Evolutionary conservation across 2,113 vertebrate genomes (phyloP), one percentile per base, ranked within the genome.

Genomic region (Lamprologus speciosus): DNA sequence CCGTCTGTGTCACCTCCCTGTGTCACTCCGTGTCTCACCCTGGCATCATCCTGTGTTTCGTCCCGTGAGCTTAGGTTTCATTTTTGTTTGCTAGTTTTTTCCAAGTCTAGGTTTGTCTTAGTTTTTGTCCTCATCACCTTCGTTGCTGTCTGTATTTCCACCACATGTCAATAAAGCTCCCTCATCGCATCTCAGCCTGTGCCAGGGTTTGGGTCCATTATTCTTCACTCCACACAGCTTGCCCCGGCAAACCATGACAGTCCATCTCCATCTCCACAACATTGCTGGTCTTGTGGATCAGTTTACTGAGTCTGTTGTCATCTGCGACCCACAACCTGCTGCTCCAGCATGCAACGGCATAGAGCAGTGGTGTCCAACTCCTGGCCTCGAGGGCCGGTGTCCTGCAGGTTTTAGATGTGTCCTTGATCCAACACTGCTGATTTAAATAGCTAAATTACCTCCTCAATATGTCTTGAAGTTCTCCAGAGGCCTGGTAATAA

Each of bases 361-460:
- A 65, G 33, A 37, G 60, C 1, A 63, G 16, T 0, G 16, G 28
- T 4, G 9, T 63, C 58, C 28, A 4, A 63, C 16, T 63, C 28
- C 58, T 2, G 58, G 16, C 58, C 28, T 11, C 16, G 0, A 63
- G 28, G 28, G 9, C 9, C 28, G 0, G 58, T 63, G 16, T 33
- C 28, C 58, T 63, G 58, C 4, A 33, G 58, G 6, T 35, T 63
- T 63, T 35, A 63, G 58, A 63, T 1, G 28, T 63, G 28, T 63
- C 28, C 58, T 35, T 63, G 58, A 63, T 33, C 58, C 28, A 63
- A 19, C 28, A 63, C 28, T 35, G 9, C 28, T 63, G 28, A 63
- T 35, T 63, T 63, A 63, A 63, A 35, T 63, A 3, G 9, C 16
- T 35, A 63, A 33, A 33, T 63, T 33, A 19, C 58, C 58, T 33